phyloP scores from a whole-genome alignment of 2,113 vertebrate species.

The Elaphurus davidianus region DNA sequence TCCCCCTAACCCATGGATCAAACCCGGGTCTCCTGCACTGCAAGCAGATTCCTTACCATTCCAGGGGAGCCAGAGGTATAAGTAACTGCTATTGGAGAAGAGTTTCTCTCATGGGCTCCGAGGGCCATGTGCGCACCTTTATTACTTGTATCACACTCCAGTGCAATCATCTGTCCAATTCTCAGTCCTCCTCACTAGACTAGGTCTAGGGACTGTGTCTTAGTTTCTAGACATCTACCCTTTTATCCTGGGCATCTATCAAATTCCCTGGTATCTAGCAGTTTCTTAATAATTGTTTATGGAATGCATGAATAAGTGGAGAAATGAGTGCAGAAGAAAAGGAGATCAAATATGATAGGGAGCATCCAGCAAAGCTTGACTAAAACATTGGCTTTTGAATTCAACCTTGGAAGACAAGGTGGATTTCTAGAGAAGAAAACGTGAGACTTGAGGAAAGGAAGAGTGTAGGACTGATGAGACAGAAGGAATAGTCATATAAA shows the following conservation, averaged over 20 bases:
- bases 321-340: background rate
- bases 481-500: background rate
- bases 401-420: background rate
- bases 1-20: background rate
- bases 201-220: background rate
- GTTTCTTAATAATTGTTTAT: background rate
- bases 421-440: background rate
- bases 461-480: background rate
- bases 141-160: background rate
- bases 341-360: background rate
- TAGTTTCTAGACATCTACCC: background rate
- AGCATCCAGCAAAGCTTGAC: background rate
- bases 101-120: background rate
- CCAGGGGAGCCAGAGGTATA: background rate
- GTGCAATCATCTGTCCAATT: background rate
- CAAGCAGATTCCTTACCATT: background rate
- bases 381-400: background rate
- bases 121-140: background rate
- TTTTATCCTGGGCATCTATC: background rate
- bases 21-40: background rate
- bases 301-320: background rate
- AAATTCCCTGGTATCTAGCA: background rate
- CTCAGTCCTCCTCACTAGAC: background rate
- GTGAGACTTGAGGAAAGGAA: background rate
- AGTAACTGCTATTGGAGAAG: background rate